Evolutionary conservation across 2,888 invertebrate species (phyloP).

Genomic region (Xanthia togata): DNA sequence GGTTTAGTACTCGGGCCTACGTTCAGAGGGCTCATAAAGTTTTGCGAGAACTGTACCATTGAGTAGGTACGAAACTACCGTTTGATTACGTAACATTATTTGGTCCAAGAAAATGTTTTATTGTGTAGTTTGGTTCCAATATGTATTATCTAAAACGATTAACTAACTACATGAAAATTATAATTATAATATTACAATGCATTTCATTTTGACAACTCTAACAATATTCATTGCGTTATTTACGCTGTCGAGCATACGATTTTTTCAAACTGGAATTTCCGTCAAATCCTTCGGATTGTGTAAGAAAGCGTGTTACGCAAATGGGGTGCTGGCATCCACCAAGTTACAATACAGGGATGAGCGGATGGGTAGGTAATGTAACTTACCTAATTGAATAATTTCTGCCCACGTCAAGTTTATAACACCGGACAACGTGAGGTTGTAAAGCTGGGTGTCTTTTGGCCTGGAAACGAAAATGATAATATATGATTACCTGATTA

Average conservation of each 20-base stretch:
- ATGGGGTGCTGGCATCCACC: neutral
- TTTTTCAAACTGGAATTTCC: neutral
- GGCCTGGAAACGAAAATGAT: conserved; percentile 77
- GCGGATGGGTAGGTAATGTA: neutral
- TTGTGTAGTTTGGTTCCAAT: too few relatives aligned
- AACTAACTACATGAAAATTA: too few relatives aligned
- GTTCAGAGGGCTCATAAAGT: too few relatives aligned
- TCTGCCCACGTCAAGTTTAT: conserved; percentile 96
- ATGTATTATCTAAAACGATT: too few relatives aligned
- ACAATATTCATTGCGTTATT: neutral
- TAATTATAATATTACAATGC: neutral
- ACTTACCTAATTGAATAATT: conserved; percentile 92
- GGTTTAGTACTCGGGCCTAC: too few relatives aligned
- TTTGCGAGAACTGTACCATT: too few relatives aligned
- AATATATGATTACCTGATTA: neutral
- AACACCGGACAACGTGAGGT: conserved; percentile 94
- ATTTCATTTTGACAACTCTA: neutral
- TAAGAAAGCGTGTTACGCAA: neutral
- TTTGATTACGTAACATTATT: too few relatives aligned
- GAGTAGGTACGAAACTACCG: too few relatives aligned
- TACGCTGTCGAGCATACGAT: neutral
- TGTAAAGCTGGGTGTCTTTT: conserved; percentile 91
- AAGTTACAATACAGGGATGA: neutral
- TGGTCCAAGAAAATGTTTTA: too few relatives aligned
- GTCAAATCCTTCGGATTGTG: neutral